Base-by-base conservation (phyloP, 2,113 vertebrate genomes). In the Megaptera novaeangliae region DNA sequence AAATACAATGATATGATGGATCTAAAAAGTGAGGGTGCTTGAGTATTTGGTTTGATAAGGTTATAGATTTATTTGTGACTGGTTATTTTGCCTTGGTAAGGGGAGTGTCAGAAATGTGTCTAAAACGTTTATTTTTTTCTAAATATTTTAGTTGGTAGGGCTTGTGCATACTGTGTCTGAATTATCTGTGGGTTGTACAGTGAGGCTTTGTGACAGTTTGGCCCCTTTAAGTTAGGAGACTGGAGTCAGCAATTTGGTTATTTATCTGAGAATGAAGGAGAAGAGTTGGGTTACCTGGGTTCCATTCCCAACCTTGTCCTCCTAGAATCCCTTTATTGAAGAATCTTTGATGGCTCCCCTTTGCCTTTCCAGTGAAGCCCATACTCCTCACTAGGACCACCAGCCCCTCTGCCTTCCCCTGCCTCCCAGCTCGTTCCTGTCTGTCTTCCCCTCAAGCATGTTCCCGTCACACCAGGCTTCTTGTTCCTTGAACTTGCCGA, bases 371-470 rank as follows among this genome's bases (percentile, higher is more conserved):
- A 5, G 41, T 18, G 36, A 72, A 39, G 23, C 39, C 18, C 29
- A 8, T 6, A 2, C 6, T n/a, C n/a, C 36, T 52, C 55, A 8
- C 3, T 12, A 17, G 11, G 31, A 49, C 27, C n/a, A 1, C 46
- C 34, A 6, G 75, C 36, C 5, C 0, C 8, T 13, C 34, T 18
- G 5, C 27, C 12, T 29, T n/a, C n/a, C 6, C n/a, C 21, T 27
- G 59, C 49, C 31, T 31, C 46, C 75, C 1, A 5, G 14, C n/a
- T 21, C 11, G 1, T 8, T 81, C 34, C 36, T 85, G 31, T 25
- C 69, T 61, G 29, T 59, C 49, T 20, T 27, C 1, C 41, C 21
- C 6, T 39, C 57, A 14, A 2, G 0, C 2, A 1, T 14, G 21
- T 20, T 52, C 41, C 7, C 0, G 10, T n/a, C 52, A 4, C 3